These are phyloP conservation scores for Athalia cordata DNA, from an alignment of 2,888 invertebrate species.

Conservation along the genomic window DNA sequence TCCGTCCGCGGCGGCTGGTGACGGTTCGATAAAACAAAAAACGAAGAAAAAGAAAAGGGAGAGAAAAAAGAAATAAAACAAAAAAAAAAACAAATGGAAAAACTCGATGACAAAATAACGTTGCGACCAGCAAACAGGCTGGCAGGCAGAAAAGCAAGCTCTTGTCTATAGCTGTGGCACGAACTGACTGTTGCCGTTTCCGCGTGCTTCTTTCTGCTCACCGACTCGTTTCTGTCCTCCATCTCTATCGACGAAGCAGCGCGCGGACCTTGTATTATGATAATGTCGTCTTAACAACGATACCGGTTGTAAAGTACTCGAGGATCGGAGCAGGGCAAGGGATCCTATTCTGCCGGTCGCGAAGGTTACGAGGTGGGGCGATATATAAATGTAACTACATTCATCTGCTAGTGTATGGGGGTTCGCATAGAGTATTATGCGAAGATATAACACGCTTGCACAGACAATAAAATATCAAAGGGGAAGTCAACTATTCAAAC, in stretches of 20 bases:
- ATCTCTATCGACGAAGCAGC: conserved; percentile 41
- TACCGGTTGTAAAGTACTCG: conserved; percentile 45
- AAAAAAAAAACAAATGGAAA: conserved; percentile 55
- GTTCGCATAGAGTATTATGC: not conserved
- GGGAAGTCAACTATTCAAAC: conserved; percentile 9
- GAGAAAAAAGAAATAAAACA: conserved; percentile 45
- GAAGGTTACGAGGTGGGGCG: conserved; percentile 35
- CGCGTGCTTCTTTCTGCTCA: conserved; percentile 68
- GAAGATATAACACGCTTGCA: not conserved
- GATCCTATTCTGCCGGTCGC: conserved; percentile 39
- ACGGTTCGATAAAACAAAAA: conserved; percentile 40
- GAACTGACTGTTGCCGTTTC: conserved; percentile 72
- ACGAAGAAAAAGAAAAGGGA: conserved; percentile 42
- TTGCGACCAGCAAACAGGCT: conserved; percentile 58
- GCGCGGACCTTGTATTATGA: conserved; percentile 45
- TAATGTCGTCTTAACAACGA: conserved; percentile 45
- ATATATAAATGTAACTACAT: conserved; percentile 37
- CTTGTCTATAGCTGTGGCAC: conserved; percentile 64
- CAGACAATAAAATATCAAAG: conserved; percentile 8
- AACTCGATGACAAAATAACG: conserved; percentile 67
- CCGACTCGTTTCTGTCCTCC: conserved; percentile 34
- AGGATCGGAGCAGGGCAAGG: conserved; percentile 29
- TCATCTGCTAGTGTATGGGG: not conserved
- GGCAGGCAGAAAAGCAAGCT: too few relatives aligned
- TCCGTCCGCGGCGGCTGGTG: not conserved